Base-by-base conservation (phyloP, 1,140 invertebrate genomes). In the Drosophila lacteicornis region DNA sequence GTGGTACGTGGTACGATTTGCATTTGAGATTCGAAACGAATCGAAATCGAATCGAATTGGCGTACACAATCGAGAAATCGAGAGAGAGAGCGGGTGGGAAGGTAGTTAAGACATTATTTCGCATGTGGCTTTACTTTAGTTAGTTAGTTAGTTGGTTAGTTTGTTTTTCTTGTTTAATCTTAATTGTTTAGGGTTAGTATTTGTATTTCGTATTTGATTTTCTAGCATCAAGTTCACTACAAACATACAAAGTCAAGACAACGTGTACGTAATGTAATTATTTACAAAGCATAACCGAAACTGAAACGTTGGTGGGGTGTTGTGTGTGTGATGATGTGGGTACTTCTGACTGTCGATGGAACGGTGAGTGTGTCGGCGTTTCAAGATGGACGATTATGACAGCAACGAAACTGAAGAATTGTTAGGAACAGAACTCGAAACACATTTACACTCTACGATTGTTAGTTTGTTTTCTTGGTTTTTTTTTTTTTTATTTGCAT, bases 181-280 rank as follows among this genome's bases (percentile, higher is more conserved):
- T 82, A 75, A 68, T 80, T 68, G 42, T 59, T 83, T 80, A 85
- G 78, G 65, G 63, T 85, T 84, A 81, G 82, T 73, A 73, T 73
- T 73, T 71, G 69, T 60, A 62, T 79, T 79, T 69, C n/a, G 63
- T 85, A 80, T 76, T 77, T 83, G 51, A 62, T 87, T 73, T 81
- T 40, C 82, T 81, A 86, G 83, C 76, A 87, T 79, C 68, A 85
- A 79, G 59, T 80, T 79, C 85, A 90, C 85, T 90, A 90, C 85
- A 90, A 90, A 90, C 82, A 90, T 90, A 82, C 85, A 90, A 86
- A 86, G 80, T 90, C 85, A 88, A 88, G 85, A 75, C 82, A 87
- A 87, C 59, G 74, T 69, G 66, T 82, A 82, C 80, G 81, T 82
- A 90, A 85, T 70, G 77, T 82, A 85, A 85, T 70, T 90, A 90